Percentiles rank a stretch among this genome's conserved stretches.
These are phyloP conservation scores for Ornithorhynchus anatinus DNA, from an alignment of 2,113 vertebrate species.

Conservation along the genomic window DNA sequence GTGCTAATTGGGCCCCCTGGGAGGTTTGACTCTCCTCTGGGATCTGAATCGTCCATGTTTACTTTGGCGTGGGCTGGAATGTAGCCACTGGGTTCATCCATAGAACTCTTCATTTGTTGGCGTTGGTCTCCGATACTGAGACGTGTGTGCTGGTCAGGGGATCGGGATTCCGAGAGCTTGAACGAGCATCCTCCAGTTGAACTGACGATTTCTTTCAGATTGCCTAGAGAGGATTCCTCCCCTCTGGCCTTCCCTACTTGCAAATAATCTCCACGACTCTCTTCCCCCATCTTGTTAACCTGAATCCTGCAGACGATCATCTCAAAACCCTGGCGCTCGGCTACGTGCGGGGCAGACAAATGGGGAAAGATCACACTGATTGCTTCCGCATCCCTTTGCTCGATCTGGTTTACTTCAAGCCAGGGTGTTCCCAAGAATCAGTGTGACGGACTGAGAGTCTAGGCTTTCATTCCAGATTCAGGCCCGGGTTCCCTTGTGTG, in stretches of 20 bases:
- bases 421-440: too few relatives aligned
- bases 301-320: background rate
- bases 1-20: slow-evolving; percentile 8
- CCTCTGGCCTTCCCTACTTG: background rate
- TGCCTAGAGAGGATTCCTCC: slow-evolving; percentile 3
- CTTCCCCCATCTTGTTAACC: slow-evolving; percentile 2
- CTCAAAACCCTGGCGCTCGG: too few relatives aligned
- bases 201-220: slow-evolving; percentile 1
- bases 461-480: background rate
- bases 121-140: slow-evolving; percentile 6
- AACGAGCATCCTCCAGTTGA: slow-evolving; percentile 24
- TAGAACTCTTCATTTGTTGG: slow-evolving; percentile 19
- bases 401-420: too few relatives aligned
- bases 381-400: too few relatives aligned
- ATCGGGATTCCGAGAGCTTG: slow-evolving; percentile 23
- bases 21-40: background rate
- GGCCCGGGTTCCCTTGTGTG: background rate
- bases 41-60: slow-evolving; percentile 26
- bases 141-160: background rate
- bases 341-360: too few relatives aligned
- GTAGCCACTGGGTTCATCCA: slow-evolving; percentile 12
- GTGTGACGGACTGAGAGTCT: background rate
- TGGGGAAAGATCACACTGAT: too few relatives aligned
- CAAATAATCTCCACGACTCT: slow-evolving; percentile 16
- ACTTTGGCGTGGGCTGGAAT: background rate